These are phyloP conservation scores for Coranthus polyacanthus DNA, from an alignment of 2,797 vertebrate species.

Conservation along the genomic window DNA sequence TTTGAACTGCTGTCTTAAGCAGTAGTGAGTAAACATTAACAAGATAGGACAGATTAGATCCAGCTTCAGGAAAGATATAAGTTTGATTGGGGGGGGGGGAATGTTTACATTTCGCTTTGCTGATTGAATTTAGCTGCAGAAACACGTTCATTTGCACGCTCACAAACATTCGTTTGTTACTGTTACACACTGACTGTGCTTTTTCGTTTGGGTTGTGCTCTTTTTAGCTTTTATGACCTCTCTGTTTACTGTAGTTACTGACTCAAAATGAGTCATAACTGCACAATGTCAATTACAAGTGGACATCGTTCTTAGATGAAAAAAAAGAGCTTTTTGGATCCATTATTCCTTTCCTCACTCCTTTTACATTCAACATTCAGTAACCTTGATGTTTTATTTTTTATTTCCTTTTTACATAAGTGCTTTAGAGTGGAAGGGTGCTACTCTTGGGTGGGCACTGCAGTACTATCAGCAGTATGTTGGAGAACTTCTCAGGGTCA, in stretches of 20 bases:
- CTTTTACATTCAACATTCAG: conserved; percentile 14
- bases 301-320: conserved; percentile 26
- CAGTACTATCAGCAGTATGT: conserved; percentile 66
- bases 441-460: conserved; percentile 67
- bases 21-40: background rate
- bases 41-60: background rate
- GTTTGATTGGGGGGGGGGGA: background rate
- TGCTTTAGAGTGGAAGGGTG: conserved; percentile 23
- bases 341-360: conserved; percentile 31
- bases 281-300: conserved; percentile 51
- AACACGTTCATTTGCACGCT: no score
- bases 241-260: conserved; percentile 30
- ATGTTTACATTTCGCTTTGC: background rate
- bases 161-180: no score
- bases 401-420: background rate
- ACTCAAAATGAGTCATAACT: conserved; percentile 50
- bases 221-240: conserved; percentile 27
- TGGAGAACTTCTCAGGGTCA: conserved; percentile 76
- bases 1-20: background rate
- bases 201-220: conserved; percentile 15
- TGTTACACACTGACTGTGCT: conserved; percentile 4
- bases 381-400: conserved; percentile 2
- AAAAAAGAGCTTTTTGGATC: conserved; percentile 21
- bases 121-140: background rate
- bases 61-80: background rate